These are phyloP conservation scores for Abrostola tripartita DNA, from an alignment of 2,888 invertebrate genomes.

Conservation along the genomic window DNA sequence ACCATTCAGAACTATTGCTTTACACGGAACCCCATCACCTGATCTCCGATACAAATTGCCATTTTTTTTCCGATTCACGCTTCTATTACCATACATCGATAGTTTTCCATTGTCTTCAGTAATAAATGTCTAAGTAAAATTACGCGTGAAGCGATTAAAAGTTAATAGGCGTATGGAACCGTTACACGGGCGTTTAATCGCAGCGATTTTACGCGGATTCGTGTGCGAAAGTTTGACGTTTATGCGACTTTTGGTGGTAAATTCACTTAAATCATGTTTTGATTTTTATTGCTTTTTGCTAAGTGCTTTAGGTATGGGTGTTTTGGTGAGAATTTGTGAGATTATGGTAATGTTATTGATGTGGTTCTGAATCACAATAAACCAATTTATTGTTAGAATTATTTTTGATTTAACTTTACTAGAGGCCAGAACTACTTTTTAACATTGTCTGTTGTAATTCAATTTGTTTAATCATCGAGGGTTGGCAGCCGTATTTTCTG, in stretches of 20 bases:
- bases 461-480: no score
- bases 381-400: no score
- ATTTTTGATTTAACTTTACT: no score
- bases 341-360: neutral
- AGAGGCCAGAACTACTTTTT: no score
- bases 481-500: no score
- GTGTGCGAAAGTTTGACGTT: constrained; percentile 47
- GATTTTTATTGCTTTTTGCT: constrained; percentile 18
- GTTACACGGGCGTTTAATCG: constrained; percentile 52
- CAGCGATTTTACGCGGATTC: constrained; percentile 41
- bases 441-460: no score
- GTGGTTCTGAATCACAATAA: no score
- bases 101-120: constrained; percentile 60
- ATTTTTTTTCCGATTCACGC: constrained; percentile 52
- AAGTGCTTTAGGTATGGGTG: neutral
- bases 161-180: constrained; percentile 50
- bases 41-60: constrained; percentile 12
- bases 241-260: constrained; percentile 17
- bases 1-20: neutral
- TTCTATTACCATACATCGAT: constrained; percentile 58
- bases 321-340: constrained; percentile 3
- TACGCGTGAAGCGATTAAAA: constrained; percentile 59
- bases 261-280: neutral
- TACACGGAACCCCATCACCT: constrained; percentile 30
- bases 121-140: constrained; percentile 61